Base-by-base conservation (phyloP, 2,797 vertebrate species). In the Poliocrania exsul region DNA sequence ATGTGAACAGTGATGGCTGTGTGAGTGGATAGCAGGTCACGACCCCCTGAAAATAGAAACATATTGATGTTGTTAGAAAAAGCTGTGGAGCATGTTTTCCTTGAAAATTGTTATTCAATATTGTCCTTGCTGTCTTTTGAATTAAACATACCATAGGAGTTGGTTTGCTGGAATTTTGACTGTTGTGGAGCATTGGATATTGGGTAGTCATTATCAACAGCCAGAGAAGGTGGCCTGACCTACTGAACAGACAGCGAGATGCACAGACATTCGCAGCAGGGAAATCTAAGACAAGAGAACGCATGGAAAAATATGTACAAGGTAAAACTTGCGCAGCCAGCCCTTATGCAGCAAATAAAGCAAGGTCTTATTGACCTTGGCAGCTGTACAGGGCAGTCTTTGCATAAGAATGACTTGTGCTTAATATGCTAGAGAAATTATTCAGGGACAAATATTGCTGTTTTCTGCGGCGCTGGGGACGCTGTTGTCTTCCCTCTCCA, bases 361-460 rank as follows among this genome's bases (percentile, higher is more conserved):
- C 90, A 95, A 97, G 94, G 95, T 95, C 95, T 96, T 37, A 13
- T 81, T 97, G 95, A 97, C 97, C 87, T 96, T 97, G 93, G 86
- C 92, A 92, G 94, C 81, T 69, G 88, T 70, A 93, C 93, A 93
- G 96, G 93, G 90, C 93, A 77, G 82, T 77, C 71, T 96, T 97
- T 97, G 92, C 96, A 90, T 87, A 93, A 90, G 94, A 96, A 96
- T 91, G 91, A 92, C 93, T 87, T 88, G 88, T 94, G 87, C 64
- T 92, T 96, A 85, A 87, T 95, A 95, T 95, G 67, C 93, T 85
- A 54, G 93, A 89, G 96, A 93, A 96, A 95, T 92, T 92, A 88
- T 95, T 94, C 72, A 90, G 92, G 88, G 92, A 92, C 90, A 94
- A 89, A 95, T 67, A 89, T 35, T 77, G 35, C 56, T 72, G 72